These are phyloP conservation scores for Sarcophaga bullata DNA, from an alignment of 1,140 invertebrate genomes.

Conservation along the genomic window DNA sequence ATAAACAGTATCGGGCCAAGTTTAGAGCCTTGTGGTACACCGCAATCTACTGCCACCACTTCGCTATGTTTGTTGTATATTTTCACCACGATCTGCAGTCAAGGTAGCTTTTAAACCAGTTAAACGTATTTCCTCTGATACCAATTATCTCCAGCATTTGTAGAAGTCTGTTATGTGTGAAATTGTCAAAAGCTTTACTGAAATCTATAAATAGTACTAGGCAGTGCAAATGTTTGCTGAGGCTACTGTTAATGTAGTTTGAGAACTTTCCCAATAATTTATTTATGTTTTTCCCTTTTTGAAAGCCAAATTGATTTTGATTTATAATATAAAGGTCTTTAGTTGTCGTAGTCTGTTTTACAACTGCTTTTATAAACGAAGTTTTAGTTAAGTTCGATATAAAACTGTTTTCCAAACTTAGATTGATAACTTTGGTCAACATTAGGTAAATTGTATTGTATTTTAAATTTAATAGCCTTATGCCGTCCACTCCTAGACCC, in stretches of 20 bases:
- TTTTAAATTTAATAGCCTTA: background rate
- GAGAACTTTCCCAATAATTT: too few species aligned
- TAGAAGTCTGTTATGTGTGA: too few species aligned
- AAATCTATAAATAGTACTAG: too few species aligned
- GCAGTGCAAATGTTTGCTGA: too few species aligned
- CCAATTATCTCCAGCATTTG: too few species aligned
- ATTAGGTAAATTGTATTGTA: background rate
- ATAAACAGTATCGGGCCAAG: background rate
- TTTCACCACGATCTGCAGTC: background rate
- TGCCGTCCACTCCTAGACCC: background rate
- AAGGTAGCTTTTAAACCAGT: slow-evolving; percentile 10
- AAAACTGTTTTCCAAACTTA: background rate
- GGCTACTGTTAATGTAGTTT: too few species aligned
- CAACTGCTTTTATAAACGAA: background rate
- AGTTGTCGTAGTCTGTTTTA: slow-evolving; percentile 1
- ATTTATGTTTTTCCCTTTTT: too few species aligned
- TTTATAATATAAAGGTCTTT: background rate
- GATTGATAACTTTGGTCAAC: background rate
- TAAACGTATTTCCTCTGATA: background rate
- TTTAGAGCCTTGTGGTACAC: background rate
- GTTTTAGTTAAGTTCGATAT: background rate
- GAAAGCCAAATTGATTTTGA: background rate
- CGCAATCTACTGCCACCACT: background rate
- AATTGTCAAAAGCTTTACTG: too few species aligned
- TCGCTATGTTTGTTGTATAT: background rate